Evolutionary conservation across 2,797 vertebrate genomes (phyloP).

Genomic region (Enteromius argenteus): DNA sequence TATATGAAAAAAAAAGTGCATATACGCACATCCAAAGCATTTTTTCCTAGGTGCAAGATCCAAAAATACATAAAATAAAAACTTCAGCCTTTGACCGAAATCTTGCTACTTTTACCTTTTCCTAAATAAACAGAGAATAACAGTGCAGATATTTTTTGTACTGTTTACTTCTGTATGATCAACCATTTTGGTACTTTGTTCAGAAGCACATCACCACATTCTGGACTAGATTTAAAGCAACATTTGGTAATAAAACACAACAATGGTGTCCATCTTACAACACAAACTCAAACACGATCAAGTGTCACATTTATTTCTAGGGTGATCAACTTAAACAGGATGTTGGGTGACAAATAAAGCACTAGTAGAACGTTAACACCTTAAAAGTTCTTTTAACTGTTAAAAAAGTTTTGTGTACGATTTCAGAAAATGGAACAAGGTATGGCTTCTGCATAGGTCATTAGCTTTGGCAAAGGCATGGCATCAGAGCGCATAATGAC

Average conservation of each 20-base stretch:
- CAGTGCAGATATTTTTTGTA: neutral
- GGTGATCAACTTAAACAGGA: neutral
- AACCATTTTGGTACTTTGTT: neutral
- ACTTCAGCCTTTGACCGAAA: neutral
- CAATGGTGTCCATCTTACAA: neutral
- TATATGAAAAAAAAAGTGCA: neutral
- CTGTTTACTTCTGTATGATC: neutral
- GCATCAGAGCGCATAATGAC: constrained; percentile 49
- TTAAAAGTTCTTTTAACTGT: constrained; percentile 13
- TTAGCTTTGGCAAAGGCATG: constrained; percentile 71
- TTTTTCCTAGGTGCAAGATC: neutral
- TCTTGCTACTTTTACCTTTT: neutral
- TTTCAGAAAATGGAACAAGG: constrained; percentile 31
- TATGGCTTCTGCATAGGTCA: constrained; percentile 62
- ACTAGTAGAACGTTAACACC: neutral
- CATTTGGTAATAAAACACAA: neutral
- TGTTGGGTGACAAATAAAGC: constrained; percentile 9
- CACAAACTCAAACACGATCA: neutral
- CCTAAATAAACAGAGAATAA: neutral
- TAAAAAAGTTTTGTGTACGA: constrained; percentile 44
- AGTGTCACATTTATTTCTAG: neutral
- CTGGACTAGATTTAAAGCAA: neutral
- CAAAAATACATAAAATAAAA: neutral
- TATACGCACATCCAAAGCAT: neutral
- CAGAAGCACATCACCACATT: neutral